Evolutionary conservation across 1,140 invertebrate genomes (phyloP).

Genomic region (Vollenhovia emeryi): DNA sequence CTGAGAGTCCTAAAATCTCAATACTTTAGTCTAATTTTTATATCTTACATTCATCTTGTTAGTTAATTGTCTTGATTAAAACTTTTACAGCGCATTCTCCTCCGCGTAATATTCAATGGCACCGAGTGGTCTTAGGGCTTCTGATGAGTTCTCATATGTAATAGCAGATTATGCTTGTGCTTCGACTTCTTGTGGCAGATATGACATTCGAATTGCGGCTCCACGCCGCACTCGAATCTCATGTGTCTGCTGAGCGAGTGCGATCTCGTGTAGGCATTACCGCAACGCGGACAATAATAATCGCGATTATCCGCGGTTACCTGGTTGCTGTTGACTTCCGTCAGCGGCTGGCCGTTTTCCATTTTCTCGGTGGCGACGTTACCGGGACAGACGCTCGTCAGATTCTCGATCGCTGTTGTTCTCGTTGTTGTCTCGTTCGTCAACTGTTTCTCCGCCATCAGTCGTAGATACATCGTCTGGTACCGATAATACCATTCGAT

Average conservation of each 20-base stretch:
- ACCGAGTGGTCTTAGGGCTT: slow-evolving; percentile 78
- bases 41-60: neutral
- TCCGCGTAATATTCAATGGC: neutral
- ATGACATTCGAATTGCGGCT: slow-evolving; percentile 87
- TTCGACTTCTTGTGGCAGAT: slow-evolving; percentile 87
- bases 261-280: slow-evolving; percentile 86
- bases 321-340: slow-evolving; percentile 22
- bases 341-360: slow-evolving; percentile 1
- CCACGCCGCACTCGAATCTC: slow-evolving; percentile 89
- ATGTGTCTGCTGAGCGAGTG: slow-evolving; percentile 88
- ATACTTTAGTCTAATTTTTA: neutral
- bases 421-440: slow-evolving; percentile 21
- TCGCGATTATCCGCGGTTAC: slow-evolving; percentile 24
- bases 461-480: slow-evolving; percentile 75
- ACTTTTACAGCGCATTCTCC: neutral
- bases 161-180: slow-evolving; percentile 86
- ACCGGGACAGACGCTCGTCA: neutral
- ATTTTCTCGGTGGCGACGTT: neutral
- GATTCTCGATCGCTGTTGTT: neutral
- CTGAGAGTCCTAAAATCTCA: neutral
- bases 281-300: slow-evolving; percentile 85
- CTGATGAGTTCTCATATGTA: slow-evolving; percentile 86
- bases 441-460: slow-evolving; percentile 74
- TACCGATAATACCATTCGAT: slow-evolving; percentile 79
- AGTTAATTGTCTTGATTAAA: neutral